Evolutionary conservation across 2,888 invertebrate genomes (phyloP).

Genomic region (Sphaerophoria taeniata): DNA sequence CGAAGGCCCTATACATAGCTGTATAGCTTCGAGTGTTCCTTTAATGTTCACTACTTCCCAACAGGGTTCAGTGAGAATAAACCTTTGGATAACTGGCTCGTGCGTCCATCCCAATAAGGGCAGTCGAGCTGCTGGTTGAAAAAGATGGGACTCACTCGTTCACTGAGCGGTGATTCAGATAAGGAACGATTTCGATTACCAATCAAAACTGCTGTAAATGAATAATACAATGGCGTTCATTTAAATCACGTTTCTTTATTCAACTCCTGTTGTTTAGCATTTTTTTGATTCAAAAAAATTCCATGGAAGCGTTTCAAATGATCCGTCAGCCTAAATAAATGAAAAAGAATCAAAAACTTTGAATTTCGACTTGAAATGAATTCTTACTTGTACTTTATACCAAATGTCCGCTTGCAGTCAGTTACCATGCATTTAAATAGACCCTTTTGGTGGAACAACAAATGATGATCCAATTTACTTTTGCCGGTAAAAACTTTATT

Average conservation of each 20-base stretch:
- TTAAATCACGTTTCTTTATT: background rate
- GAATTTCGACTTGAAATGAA: background rate
- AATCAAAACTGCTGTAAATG: no score
- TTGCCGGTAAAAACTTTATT: slow-evolving; percentile 45
- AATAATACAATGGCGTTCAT: background rate
- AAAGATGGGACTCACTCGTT: no score
- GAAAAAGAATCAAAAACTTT: background rate
- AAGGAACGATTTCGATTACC: no score
- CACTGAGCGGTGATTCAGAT: no score
- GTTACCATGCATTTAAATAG: slow-evolving; percentile 36
- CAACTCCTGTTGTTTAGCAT: background rate
- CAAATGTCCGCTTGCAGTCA: slow-evolving; percentile 28
- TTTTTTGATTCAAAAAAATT: slow-evolving; percentile 4
- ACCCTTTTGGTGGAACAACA: slow-evolving; percentile 43
- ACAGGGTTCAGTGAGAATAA: no score
- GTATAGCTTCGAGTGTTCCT: no score
- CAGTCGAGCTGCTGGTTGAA: no score
- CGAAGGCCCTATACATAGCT: no score
- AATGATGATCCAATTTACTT: slow-evolving; percentile 42
- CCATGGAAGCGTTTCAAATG: slow-evolving; percentile 61
- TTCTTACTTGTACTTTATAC: slow-evolving; percentile 55
- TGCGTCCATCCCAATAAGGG: no score
- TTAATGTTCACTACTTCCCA: no score
- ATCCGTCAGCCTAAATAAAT: slow-evolving; percentile 39
- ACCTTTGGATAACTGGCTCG: no score